Evolutionary conservation across 2,888 invertebrate genomes (phyloP), one percentile per base, ranked within the genome.

Genomic region (Drosophila formosana): DNA sequence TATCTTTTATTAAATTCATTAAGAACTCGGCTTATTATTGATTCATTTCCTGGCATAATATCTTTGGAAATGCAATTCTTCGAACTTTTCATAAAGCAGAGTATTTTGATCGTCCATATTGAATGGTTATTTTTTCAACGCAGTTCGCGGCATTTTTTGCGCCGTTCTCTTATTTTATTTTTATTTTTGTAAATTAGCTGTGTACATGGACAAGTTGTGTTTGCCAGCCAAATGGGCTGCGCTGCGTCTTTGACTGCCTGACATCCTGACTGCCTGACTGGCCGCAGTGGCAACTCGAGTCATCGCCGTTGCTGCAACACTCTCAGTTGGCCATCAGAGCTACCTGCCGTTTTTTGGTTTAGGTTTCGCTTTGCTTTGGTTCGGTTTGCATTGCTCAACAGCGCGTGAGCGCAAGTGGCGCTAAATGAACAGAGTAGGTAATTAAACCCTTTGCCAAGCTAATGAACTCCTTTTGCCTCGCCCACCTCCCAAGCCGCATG

Each of bases 361-460:
- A 4, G 11, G 32, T 8, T 34, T 34, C 11, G 67, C 9, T 28
- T 26, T 32, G 18, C 32, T 28, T 52, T 61, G 75, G 71, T 63
- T 82, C 63, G 83, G 82, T 78, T 86, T 88, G 78, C 78, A 89
- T 90, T 91, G 92, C 92, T 91, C 90, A 91, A 90, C 91, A 91
- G 91, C 78, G 92, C 91, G 91, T 90, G 90, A 91, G 91, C 75
- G 78, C 91, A 90, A 91, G 91, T 91, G 91, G 89, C 89, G 91
- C 91, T 91, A 92, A 92, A 91, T 92, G 91, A 92, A 91, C 91
- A 90, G 92, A 91, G 91, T 90, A 91, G 91, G 91, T 92, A 92
- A 91, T 92, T 91, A 90, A 76, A 88, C 90, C 90, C 90, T 90
- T 91, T 89, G 90, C 90, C 80, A 85, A 86, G 87, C 89, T 90